These are phyloP conservation scores for Drosophila rellima DNA, from an alignment of 2,888 invertebrate genomes.

Conservation along the genomic window DNA sequence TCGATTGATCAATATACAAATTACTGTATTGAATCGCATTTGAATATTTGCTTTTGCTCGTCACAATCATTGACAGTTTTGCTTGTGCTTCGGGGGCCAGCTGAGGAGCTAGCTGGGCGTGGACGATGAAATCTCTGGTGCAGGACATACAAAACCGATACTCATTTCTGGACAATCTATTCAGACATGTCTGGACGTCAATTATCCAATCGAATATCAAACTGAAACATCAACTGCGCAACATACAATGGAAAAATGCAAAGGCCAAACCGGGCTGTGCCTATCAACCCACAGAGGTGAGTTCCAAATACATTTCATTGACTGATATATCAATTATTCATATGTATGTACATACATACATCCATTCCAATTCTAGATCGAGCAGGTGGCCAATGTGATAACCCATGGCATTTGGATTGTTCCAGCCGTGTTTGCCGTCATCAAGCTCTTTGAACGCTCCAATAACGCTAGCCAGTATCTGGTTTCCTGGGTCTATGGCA, in stretches of 20 bases:
- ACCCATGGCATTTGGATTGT: constrained; percentile 96
- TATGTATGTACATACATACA: neutral
- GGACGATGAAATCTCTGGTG: constrained; percentile 66
- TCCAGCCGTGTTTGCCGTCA: constrained; percentile 92
- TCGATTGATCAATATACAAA: constrained; percentile 43
- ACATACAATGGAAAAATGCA: constrained; percentile 92
- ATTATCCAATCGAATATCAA: constrained; percentile 80
- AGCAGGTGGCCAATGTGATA: constrained; percentile 96
- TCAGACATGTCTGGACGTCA: constrained; percentile 83
- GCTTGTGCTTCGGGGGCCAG: constrained; percentile 34
- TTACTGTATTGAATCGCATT: neutral
- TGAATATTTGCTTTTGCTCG: neutral
- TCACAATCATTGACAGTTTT: constrained; percentile 22
- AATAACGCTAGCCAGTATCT: constrained; percentile 91
- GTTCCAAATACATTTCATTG: neutral
- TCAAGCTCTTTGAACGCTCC: constrained; percentile 91
- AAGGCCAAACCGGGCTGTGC: constrained; percentile 91
- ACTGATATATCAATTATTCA: neutral
- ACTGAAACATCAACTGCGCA: constrained; percentile 79
- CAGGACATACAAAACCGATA: constrained; percentile 84
- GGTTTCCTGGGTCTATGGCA: constrained; percentile 94
- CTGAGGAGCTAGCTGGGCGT: constrained; percentile 39
- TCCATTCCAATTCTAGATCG: constrained; percentile 87
- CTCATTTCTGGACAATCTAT: constrained; percentile 82
- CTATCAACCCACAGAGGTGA: constrained; percentile 92